These are phyloP conservation scores for Ammospiza maritima DNA, from an alignment of 2,797 vertebrate species.

Conservation along the genomic window DNA sequence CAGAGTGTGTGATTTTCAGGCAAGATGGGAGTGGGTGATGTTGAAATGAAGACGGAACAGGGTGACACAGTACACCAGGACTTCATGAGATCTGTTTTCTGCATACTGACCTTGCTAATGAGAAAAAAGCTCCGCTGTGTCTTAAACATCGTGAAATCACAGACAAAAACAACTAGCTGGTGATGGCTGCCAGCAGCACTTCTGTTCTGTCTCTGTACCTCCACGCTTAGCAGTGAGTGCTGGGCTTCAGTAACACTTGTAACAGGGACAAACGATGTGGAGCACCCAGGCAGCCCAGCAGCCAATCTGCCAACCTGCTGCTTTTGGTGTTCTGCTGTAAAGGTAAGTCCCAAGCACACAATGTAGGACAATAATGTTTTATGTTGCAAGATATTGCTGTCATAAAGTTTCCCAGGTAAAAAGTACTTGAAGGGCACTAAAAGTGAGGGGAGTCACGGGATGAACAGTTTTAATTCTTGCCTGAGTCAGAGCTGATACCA, in stretches of 20 bases:
- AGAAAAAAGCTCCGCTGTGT: conserved; percentile 18
- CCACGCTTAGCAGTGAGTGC: background rate
- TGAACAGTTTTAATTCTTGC: background rate
- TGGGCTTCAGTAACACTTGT: background rate
- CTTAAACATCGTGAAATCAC: conserved; percentile 4
- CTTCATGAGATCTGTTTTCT: conserved; percentile 52
- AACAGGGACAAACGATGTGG: background rate
- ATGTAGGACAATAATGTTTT: background rate
- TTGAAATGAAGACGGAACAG: conserved; percentile 59
- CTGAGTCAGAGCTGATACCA: background rate
- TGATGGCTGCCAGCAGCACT: background rate
- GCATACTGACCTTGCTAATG: conserved; percentile 10
- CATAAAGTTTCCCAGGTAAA: background rate
- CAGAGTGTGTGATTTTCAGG: conserved; percentile 50
- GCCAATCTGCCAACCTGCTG: background rate
- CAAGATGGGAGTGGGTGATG: conserved; percentile 49
- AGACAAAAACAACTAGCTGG: conserved; percentile 29
- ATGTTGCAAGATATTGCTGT: background rate
- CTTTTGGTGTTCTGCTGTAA: background rate
- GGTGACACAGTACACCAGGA: conserved; percentile 35
- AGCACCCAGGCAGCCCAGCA: background rate
- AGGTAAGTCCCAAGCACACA: background rate
- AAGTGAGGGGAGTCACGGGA: background rate
- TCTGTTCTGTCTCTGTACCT: background rate
- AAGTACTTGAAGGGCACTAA: background rate